Percentiles rank a stretch among this genome's conserved stretches.
phyloP scores from a whole-genome alignment of 1,140 invertebrate genomes.

The Zaprionus ornatus region DNA sequence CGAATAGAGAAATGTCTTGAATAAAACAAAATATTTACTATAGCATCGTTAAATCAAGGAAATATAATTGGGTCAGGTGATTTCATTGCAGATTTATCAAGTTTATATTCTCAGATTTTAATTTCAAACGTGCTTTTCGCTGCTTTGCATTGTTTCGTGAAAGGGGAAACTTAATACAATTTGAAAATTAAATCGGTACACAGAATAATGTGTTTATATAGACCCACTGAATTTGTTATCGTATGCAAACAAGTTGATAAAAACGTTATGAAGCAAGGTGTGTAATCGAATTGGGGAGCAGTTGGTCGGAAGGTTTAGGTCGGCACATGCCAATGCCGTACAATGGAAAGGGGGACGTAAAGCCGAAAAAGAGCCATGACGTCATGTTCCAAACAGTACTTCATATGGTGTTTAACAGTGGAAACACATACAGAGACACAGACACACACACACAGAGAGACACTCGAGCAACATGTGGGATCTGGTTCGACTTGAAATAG shows the following conservation, averaged over 20 bases:
- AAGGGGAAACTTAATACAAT: neutral
- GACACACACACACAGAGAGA: neutral
- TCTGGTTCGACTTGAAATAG: slow-evolving; percentile 75
- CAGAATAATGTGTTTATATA: neutral
- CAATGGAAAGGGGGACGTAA: neutral
- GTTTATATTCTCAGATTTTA: neutral
- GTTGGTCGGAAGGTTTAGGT: neutral
- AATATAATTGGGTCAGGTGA: neutral
- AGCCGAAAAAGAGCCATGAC: slow-evolving; percentile 20
- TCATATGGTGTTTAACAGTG: slow-evolving; percentile 3
- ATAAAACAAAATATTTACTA: neutral
- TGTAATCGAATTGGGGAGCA: neutral
- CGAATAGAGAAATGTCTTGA: no score
- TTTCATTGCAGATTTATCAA: neutral
- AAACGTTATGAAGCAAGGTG: neutral
- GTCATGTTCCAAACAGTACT: slow-evolving; percentile 29
- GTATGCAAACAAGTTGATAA: slow-evolving; percentile 47
- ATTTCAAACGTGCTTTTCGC: neutral
- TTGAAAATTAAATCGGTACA: neutral
- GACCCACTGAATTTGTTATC: slow-evolving; percentile 23
- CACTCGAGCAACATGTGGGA: slow-evolving; percentile 33
- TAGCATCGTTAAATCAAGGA: neutral
- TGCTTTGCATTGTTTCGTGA: neutral
- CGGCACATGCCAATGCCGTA: neutral
- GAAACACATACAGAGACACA: slow-evolving; percentile 14